phyloP scores from a whole-genome alignment of 2,888 invertebrate genomes.

The Bugula neritina region DNA sequence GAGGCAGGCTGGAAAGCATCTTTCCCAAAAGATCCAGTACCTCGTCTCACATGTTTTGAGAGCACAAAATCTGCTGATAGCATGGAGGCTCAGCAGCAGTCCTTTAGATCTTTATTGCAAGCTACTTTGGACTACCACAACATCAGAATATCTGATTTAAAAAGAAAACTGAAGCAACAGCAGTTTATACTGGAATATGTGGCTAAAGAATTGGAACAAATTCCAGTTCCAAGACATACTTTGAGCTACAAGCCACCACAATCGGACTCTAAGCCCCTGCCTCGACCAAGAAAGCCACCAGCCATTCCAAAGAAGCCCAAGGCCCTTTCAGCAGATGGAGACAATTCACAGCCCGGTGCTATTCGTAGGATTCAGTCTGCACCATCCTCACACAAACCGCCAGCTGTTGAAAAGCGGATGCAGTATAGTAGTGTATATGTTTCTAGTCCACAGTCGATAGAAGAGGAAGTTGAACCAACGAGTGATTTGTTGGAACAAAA shows the following conservation, averaged over 20 bases:
- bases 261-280: neutral
- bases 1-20: neutral
- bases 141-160: slow-evolving; percentile 18
- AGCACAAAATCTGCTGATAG: neutral
- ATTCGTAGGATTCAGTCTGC: slow-evolving; percentile 14
- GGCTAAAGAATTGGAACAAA: slow-evolving; percentile 6
- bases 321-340: neutral
- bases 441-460: neutral
- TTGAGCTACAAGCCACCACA: neutral
- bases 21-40: slow-evolving; percentile 1
- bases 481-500: too few species aligned
- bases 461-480: neutral
- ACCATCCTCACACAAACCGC: neutral
- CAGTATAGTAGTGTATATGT: slow-evolving; percentile 6
- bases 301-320: slow-evolving; percentile 6
- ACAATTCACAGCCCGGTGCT: neutral
- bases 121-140: slow-evolving; percentile 22
- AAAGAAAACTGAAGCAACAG: slow-evolving; percentile 18
- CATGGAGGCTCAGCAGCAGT: neutral
- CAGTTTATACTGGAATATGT: slow-evolving; percentile 13
- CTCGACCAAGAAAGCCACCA: neutral
- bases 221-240: neutral
- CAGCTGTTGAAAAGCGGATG: neutral
- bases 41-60: neutral
- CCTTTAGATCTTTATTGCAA: neutral